These are phyloP conservation scores for Chelonus insularis DNA, from an alignment of 1,140 invertebrate genomes.

Conservation along the genomic window DNA sequence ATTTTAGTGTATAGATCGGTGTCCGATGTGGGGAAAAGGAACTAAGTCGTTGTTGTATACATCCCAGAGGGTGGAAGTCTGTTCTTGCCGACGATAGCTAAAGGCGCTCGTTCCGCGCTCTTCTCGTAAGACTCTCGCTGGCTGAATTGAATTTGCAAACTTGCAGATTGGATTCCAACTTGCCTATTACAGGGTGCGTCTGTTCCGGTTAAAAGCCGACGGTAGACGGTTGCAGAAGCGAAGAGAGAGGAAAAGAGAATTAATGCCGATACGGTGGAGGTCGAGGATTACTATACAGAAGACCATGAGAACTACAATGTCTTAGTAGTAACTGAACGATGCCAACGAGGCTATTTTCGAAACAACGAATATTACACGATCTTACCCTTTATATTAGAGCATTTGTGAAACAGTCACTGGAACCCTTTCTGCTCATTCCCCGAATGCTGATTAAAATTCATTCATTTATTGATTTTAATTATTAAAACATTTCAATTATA, in stretches of 20 bases:
- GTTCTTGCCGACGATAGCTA: conserved; percentile 26
- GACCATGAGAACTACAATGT: conserved; percentile 18
- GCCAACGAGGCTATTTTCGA: conserved; percentile 31
- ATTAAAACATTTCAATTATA: conserved; percentile 11
- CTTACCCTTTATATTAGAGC: conserved; percentile 17
- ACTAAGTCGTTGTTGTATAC: not conserved
- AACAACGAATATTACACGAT: conserved; percentile 28
- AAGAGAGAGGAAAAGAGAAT: conserved; percentile 38
- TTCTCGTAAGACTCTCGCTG: conserved; percentile 35
- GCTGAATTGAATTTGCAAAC: conserved; percentile 62
- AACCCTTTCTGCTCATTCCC: not conserved
- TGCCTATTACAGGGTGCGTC: conserved; percentile 63
- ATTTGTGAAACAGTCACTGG: not conserved
- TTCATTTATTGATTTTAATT: conserved; percentile 33
- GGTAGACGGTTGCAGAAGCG: conserved; percentile 15
- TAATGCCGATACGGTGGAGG: conserved; percentile 60
- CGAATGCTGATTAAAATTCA: conserved; percentile 27
- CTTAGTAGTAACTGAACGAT: conserved; percentile 22
- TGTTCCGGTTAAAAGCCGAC: conserved; percentile 61
- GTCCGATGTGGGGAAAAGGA: conserved; percentile 18
- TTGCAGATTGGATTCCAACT: conserved; percentile 63
- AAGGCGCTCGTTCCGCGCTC: conserved; percentile 25
- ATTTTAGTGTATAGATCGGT: not conserved
- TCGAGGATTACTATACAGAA: conserved; percentile 51
- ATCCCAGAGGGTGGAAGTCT: not conserved